Percentiles rank a stretch among this genome's conserved stretches.
These are phyloP conservation scores for Ischnura elegans DNA, from an alignment of 2,888 invertebrate species.

Conservation along the genomic window DNA sequence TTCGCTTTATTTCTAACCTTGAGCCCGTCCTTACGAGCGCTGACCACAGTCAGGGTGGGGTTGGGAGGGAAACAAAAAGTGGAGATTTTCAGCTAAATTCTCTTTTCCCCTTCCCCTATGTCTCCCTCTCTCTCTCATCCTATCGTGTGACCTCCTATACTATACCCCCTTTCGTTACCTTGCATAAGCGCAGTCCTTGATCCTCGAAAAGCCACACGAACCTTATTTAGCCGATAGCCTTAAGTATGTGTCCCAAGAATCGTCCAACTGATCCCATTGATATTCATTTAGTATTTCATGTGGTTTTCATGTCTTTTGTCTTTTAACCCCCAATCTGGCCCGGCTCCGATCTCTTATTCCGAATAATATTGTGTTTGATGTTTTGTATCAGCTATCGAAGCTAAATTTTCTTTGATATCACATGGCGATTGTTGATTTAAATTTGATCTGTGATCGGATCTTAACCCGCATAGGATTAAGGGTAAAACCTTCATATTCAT, in stretches of 20 bases:
- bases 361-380: too few relatives aligned
- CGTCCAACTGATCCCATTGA: not conserved
- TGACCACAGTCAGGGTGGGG: constrained; percentile 36
- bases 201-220: not conserved
- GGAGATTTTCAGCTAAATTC: not conserved
- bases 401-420: too few relatives aligned
- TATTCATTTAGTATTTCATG: not conserved
- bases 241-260: not conserved
- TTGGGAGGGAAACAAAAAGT: not conserved
- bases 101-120: not conserved
- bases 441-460: too few relatives aligned
- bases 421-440: too few relatives aligned
- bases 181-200: not conserved
- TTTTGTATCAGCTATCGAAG: too few relatives aligned
- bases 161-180: too few relatives aligned
- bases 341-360: not conserved
- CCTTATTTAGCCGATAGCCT: not conserved
- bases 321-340: not conserved
- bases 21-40: constrained; percentile 17
- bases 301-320: not conserved
- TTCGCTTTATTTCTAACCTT: not conserved
- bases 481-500: too few relatives aligned
- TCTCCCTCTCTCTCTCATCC: not conserved
- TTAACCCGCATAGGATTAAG: too few relatives aligned
- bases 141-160: not conserved